Evolutionary conservation across 2,113 vertebrate species (phyloP).

Genomic region (Otus sunia): DNA sequence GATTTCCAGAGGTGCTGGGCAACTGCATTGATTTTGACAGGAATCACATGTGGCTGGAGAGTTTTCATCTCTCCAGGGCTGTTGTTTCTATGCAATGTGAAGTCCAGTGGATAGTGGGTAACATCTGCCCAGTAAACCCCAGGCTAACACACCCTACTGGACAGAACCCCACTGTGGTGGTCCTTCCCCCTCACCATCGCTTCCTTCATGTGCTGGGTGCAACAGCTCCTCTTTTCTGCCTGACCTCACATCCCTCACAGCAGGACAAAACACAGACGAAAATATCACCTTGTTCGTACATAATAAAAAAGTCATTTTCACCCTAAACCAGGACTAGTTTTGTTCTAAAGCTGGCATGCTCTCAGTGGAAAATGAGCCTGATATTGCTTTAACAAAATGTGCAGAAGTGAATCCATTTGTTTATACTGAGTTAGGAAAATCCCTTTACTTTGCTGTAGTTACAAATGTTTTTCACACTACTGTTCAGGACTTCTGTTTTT

Average conservation of each 20-base stretch:
- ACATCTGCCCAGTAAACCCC: neutral
- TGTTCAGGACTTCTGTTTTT: slow-evolving; percentile 54
- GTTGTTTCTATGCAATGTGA: neutral
- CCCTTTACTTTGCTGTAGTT: slow-evolving; percentile 53
- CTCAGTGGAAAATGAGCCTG: slow-evolving; percentile 25
- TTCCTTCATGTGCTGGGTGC: fast-evolving
- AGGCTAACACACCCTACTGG: neutral
- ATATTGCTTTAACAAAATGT: slow-evolving; percentile 7
- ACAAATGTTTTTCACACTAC: slow-evolving; percentile 53
- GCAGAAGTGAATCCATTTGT: slow-evolving; percentile 26
- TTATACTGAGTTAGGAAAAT: slow-evolving; percentile 38
- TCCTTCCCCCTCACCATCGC: fast-evolving
- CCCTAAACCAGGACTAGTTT: slow-evolving; percentile 4
- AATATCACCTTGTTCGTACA: slow-evolving; percentile 55
- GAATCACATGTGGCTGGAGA: fast-evolving
- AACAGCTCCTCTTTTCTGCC: neutral
- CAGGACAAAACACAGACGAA: slow-evolving; percentile 33
- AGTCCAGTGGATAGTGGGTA: neutral
- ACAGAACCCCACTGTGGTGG: fast-evolving
- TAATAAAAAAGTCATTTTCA: slow-evolving; percentile 62
- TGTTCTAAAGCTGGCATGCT: slow-evolving; percentile 4
- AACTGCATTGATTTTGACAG: neutral
- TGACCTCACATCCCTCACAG: neutral
- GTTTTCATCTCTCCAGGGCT: neutral
- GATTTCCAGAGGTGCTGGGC: neutral